These are phyloP conservation scores for Scaptomyza tumidula DNA, from an alignment of 2,888 invertebrate genomes.

Conservation along the genomic window DNA sequence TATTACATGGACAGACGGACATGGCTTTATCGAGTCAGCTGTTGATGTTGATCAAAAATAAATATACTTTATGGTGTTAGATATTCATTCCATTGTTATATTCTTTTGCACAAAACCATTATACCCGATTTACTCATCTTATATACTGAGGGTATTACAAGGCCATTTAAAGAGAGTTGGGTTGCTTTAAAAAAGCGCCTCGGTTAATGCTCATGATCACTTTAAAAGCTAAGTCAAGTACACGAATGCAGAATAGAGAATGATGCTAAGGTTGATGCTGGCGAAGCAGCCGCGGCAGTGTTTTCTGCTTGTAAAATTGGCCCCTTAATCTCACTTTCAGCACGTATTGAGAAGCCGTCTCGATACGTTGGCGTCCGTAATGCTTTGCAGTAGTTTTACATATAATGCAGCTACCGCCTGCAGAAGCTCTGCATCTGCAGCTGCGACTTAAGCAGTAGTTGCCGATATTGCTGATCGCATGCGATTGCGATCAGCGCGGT, in stretches of 20 bases:
- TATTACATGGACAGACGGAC: too few species aligned
- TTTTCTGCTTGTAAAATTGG: slow-evolving; percentile 63
- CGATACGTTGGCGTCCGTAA: slow-evolving; percentile 64
- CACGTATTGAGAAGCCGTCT: slow-evolving; percentile 61
- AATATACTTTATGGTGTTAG: background rate
- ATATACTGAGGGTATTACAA: background rate
- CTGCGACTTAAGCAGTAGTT: slow-evolving; percentile 21
- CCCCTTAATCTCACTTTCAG: slow-evolving; percentile 71
- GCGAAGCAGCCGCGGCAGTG: background rate
- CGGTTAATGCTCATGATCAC: slow-evolving; percentile 75
- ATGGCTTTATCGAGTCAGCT: too few species aligned
- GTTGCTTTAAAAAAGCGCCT: background rate
- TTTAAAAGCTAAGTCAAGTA: slow-evolving; percentile 66
- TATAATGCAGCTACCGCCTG: slow-evolving; percentile 68
- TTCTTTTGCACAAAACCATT: background rate
- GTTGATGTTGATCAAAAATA: too few species aligned
- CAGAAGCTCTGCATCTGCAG: slow-evolving; percentile 15
- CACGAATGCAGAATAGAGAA: slow-evolving; percentile 18
- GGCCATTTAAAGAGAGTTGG: background rate
- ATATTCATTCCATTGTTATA: background rate
- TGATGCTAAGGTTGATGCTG: background rate
- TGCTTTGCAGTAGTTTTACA: slow-evolving; percentile 73
- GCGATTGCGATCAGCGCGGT: slow-evolving; percentile 77
- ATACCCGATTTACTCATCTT: background rate
- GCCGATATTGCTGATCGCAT: slow-evolving; percentile 69